A percentile compares a stretch with the other conserved stretches of the same genome.
Evolutionary conservation across 1,140 invertebrate species (phyloP).

Genomic region (Doryteuthis pealeii): DNA sequence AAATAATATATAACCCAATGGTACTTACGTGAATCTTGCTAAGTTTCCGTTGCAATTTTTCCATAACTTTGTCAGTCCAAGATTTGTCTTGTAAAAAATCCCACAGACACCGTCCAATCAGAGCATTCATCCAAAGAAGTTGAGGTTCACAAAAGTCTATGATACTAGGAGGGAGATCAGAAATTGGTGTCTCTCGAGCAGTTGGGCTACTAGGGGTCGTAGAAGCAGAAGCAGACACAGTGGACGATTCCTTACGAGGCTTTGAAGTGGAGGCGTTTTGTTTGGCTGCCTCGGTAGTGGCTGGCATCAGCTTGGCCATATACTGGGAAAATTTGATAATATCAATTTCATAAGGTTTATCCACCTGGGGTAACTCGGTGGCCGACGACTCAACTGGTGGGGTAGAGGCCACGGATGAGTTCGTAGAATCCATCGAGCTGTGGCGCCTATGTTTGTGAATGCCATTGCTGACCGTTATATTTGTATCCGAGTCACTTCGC

Average conservation of each 20-base stretch:
- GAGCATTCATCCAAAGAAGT: constrained; percentile 72
- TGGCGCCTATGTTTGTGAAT: constrained; percentile 36
- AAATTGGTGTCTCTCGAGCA: constrained; percentile 2
- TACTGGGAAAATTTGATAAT: constrained; percentile 40
- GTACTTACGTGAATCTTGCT: constrained; percentile 74
- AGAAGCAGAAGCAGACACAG: background rate
- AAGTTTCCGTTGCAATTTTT: constrained; percentile 84
- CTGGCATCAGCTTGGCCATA: constrained; percentile 52
- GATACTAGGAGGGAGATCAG: constrained; percentile 15
- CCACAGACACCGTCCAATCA: constrained; percentile 75
- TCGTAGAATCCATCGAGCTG: constrained; percentile 44
- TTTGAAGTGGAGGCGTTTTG: background rate
- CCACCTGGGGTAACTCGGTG: background rate
- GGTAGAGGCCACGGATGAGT: constrained; percentile 27
- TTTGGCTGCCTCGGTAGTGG: constrained; percentile 18
- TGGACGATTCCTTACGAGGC: background rate
- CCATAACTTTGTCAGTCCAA: constrained; percentile 65
- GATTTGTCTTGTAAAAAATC: constrained; percentile 74
- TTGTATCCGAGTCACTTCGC: constrained; percentile 26
- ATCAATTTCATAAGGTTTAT: background rate
- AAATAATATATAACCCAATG: too few species aligned
- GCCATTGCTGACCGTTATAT: constrained; percentile 17
- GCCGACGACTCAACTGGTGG: constrained; percentile 19
- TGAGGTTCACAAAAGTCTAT: constrained; percentile 44
- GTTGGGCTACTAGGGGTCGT: constrained; percentile 16